Evolutionary conservation across 2,888 invertebrate genomes (phyloP).

Genomic region (Pollenia amentaria): DNA sequence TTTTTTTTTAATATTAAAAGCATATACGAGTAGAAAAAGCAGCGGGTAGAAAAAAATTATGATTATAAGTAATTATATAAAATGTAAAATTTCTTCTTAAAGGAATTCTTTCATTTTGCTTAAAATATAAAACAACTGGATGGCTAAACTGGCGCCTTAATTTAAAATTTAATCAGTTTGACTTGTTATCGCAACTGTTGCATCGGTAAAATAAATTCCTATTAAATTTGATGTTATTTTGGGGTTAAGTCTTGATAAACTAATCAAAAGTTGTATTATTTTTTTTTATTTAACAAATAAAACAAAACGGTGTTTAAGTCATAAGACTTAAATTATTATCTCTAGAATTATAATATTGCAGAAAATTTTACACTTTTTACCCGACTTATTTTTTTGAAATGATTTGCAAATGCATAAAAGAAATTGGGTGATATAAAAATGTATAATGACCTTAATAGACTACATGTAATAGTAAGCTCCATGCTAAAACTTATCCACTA

Average conservation of each 20-base stretch:
- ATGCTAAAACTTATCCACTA: neutral
- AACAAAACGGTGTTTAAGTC: slow-evolving; percentile 16
- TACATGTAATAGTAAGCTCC: neutral
- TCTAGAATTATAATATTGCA: no score
- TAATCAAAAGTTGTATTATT: slow-evolving; percentile 38
- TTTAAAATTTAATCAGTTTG: neutral
- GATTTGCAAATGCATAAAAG: neutral
- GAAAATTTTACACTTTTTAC: neutral
- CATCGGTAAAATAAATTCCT: slow-evolving; percentile 43
- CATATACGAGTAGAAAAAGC: no score
- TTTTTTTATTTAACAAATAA: neutral
- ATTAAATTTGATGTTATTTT: slow-evolving; percentile 15
- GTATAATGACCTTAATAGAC: neutral
- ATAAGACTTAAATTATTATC: slow-evolving; percentile 1
- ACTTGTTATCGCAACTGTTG: slow-evolving; percentile 60
- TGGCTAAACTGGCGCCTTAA: neutral
- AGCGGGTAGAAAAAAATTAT: no score
- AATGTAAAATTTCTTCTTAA: neutral
- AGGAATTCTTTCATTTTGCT: neutral
- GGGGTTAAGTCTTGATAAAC: slow-evolving; percentile 43
- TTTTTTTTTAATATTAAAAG: neutral
- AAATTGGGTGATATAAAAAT: neutral
- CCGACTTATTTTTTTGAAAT: neutral
- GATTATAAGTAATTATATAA: no score
- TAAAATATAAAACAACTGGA: neutral